phyloP scores from a whole-genome alignment of 1,140 invertebrate genomes.

The Drosophila tani region DNA sequence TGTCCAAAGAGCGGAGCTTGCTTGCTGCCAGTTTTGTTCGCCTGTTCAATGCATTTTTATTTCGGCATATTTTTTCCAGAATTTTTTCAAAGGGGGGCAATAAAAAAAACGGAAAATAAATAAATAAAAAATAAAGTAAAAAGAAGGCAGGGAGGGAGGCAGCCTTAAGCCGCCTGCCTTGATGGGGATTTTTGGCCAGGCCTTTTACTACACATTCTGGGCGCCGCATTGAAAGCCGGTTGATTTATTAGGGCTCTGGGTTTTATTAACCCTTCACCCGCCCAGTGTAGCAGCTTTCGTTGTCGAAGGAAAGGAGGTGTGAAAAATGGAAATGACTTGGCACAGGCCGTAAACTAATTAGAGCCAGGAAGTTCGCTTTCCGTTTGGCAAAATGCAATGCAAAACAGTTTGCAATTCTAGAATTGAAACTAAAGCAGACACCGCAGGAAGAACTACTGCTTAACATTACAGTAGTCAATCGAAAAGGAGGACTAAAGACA shows the following conservation, averaged over 20 bases:
- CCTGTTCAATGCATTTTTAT: constrained; percentile 75
- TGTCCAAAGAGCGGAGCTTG: constrained; percentile 4
- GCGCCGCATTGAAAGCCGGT: constrained; percentile 37
- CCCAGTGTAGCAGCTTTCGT: not conserved
- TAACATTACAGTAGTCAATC: constrained; percentile 4
- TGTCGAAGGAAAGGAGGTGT: not conserved
- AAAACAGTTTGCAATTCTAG: constrained; percentile 24
- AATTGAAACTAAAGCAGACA: constrained; percentile 11
- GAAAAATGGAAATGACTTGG: constrained; percentile 20
- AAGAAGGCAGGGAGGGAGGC: not conserved
- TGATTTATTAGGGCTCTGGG: constrained; percentile 43
- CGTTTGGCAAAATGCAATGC: constrained; percentile 41
- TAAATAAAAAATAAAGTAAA: not conserved
- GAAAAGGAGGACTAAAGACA: not conserved
- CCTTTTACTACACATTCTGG: constrained; percentile 15
- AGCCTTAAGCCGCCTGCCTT: not conserved
- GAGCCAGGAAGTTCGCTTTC: constrained; percentile 67
- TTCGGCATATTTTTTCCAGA: constrained; percentile 64
- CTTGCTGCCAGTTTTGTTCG: constrained; percentile 53
- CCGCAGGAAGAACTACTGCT: not conserved
- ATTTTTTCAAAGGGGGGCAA: constrained; percentile 13
- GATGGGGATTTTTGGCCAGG: constrained; percentile 6
- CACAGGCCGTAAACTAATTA: constrained; percentile 54
- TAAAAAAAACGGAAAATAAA: not conserved
- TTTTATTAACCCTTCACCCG: constrained; percentile 24